Evolutionary conservation across 2,797 vertebrate genomes (phyloP).

Genomic region (Sorex maritimensis): DNA sequence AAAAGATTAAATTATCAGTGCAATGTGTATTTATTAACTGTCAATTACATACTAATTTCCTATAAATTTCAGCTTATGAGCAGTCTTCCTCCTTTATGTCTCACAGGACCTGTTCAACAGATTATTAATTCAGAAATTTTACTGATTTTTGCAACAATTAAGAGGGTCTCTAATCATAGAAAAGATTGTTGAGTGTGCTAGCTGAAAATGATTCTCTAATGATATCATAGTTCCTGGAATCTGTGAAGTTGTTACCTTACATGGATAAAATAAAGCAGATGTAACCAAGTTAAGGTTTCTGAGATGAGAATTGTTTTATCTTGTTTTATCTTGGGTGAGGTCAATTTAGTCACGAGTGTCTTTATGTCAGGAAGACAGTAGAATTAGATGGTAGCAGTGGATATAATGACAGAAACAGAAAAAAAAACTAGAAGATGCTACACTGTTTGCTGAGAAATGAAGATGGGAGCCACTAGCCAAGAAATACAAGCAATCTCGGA

Average conservation of each 20-base stretch:
- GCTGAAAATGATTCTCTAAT: not conserved
- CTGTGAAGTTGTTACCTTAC: not conserved
- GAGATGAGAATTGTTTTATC: not conserved
- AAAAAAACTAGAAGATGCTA: not conserved
- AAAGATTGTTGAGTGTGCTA: not conserved
- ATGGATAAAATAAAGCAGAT: not conserved
- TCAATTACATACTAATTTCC: not conserved
- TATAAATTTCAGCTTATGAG: not conserved
- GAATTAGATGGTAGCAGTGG: not conserved
- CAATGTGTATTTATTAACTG: not conserved
- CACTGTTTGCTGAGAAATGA: not conserved
- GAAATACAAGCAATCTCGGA: not conserved
- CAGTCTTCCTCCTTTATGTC: not conserved
- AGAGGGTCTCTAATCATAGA: not conserved
- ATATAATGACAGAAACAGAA: not conserved
- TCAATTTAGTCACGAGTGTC: no score
- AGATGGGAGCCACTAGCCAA: no score
- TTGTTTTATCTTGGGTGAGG: not conserved
- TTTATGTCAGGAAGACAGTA: not conserved
- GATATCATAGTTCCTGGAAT: not conserved
- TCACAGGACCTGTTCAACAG: not conserved
- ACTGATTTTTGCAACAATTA: not conserved
- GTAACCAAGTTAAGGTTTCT: not conserved
- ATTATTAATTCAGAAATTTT: not conserved
- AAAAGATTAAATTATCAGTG: conserved; percentile 23